A percentile compares a stretch with the other conserved stretches of the same genome.
These are phyloP conservation scores for Ceyx cyanopectus DNA, from an alignment of 2,113 vertebrate genomes.

Conservation along the genomic window DNA sequence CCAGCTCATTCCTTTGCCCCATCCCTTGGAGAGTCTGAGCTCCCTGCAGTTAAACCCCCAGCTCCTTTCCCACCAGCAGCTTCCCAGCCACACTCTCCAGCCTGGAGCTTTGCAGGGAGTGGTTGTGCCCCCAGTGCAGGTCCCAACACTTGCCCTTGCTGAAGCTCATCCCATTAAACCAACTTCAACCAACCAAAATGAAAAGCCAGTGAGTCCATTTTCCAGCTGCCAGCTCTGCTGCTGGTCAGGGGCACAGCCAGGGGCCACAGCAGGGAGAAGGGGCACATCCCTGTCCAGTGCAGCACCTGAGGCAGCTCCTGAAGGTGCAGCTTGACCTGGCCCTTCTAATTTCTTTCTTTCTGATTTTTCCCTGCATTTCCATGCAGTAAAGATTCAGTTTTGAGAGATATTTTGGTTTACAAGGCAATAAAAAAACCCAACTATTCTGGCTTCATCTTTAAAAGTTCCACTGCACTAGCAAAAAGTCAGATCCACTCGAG, in stretches of 20 bases:
- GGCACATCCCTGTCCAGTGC: rapidly evolving
- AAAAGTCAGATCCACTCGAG: background rate
- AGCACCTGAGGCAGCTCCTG: background rate
- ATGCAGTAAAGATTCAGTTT: rapidly evolving
- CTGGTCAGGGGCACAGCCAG: background rate
- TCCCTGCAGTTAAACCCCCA: background rate
- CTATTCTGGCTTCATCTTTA: background rate
- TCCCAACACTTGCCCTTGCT: too few relatives aligned
- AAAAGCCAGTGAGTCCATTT: background rate
- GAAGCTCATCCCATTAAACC: too few relatives aligned
- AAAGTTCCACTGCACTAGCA: background rate
- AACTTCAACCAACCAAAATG: background rate
- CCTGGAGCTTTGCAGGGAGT: too few relatives aligned
- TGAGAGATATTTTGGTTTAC: background rate
- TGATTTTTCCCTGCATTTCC: background rate
- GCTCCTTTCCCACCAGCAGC: too few relatives aligned
- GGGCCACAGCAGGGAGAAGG: background rate
- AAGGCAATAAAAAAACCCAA: background rate
- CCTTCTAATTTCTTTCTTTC: background rate
- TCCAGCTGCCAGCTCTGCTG: background rate
- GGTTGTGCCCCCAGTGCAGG: too few relatives aligned
- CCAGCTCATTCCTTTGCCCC: background rate
- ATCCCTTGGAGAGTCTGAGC: background rate
- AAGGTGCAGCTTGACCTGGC: background rate
- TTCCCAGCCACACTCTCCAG: too few relatives aligned